A percentile compares a stretch with the other conserved stretches of the same genome.
These are phyloP conservation scores for Lagria hirta DNA, from an alignment of 2,888 invertebrate species.

Conservation along the genomic window DNA sequence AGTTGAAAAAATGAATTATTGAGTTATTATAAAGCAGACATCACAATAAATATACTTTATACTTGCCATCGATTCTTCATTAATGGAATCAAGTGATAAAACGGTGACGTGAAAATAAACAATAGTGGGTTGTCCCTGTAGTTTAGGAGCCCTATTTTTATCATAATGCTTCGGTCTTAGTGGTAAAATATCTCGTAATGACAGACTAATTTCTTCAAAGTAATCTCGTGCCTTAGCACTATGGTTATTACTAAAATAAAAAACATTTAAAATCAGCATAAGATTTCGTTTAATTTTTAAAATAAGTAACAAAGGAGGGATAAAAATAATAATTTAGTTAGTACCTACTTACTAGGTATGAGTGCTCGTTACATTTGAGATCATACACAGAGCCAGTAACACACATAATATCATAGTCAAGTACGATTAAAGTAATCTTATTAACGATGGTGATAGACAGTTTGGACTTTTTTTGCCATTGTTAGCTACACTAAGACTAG, in stretches of 20 bases:
- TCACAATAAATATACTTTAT: too few species aligned
- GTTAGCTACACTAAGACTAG: constrained; percentile 43
- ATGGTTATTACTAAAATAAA: too few species aligned
- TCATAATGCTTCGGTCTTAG: constrained; percentile 83
- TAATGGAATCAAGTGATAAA: constrained; percentile 88
- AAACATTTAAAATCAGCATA: too few species aligned
- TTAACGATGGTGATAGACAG: constrained; percentile 30
- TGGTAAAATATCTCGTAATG: constrained; percentile 82
- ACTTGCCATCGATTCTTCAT: constrained; percentile 89
- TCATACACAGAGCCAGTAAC: constrained; percentile 41
- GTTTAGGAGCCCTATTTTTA: constrained; percentile 86
- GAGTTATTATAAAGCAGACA: too few species aligned
- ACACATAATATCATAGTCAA: constrained; percentile 37
- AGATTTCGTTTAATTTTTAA: too few species aligned
- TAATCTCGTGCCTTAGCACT: constrained; percentile 35
- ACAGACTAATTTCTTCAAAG: constrained; percentile 65
- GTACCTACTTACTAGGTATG: constrained; percentile 42
- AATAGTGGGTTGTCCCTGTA: constrained; percentile 80
- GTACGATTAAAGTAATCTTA: constrained; percentile 35
- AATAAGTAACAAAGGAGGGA: constrained; percentile 21
- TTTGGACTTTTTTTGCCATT: constrained; percentile 32
- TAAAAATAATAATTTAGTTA: constrained; percentile 22
- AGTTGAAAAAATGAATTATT: too few species aligned
- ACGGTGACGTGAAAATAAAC: constrained; percentile 92
- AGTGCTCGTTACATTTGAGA: constrained; percentile 43